A percentile compares a stretch with the other conserved stretches of the same genome.
phyloP scores from a whole-genome alignment of 2,888 invertebrate species.

The Neoitamus cyanurus region DNA sequence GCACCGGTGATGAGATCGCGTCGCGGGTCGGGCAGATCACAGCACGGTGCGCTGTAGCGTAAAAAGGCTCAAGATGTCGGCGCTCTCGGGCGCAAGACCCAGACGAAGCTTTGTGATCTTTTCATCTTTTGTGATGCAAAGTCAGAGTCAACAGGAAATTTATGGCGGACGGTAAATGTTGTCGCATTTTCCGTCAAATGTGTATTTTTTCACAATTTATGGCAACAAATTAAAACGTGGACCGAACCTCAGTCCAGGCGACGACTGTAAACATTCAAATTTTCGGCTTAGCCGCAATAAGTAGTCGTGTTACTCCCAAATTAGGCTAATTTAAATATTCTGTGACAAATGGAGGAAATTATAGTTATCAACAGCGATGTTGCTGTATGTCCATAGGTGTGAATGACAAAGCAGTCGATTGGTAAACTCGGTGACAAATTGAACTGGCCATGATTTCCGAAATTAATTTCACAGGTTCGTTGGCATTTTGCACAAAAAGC shows the following conservation, averaged over 20 bases:
- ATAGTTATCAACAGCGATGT: conserved; percentile 9
- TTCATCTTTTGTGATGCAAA: conserved; percentile 28
- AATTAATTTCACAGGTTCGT: background rate
- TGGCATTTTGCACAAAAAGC: background rate
- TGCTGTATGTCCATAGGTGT: background rate
- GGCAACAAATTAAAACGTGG: conserved; percentile 30
- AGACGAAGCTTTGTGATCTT: conserved; percentile 21
- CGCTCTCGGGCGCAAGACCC: background rate
- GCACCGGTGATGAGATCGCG: background rate
- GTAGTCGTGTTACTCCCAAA: conserved; percentile 31
- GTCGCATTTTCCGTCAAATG: conserved; percentile 34
- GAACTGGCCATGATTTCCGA: background rate
- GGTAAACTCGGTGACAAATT: background rate
- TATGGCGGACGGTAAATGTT: conserved; percentile 19
- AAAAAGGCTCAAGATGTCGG: conserved; percentile 17
- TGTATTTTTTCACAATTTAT: conserved; percentile 20
- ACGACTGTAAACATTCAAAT: conserved; percentile 15
- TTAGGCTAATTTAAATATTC: conserved; percentile 33
- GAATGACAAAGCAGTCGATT: background rate
- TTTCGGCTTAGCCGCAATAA: conserved; percentile 16
- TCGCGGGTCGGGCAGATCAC: background rate
- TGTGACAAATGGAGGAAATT: background rate
- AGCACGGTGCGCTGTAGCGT: background rate
- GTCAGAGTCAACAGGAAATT: conserved; percentile 8
- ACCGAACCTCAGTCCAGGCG: background rate